Evolutionary conservation across 1,140 invertebrate genomes (phyloP).

Genomic region (Zeugodacus cucurbitae): DNA sequence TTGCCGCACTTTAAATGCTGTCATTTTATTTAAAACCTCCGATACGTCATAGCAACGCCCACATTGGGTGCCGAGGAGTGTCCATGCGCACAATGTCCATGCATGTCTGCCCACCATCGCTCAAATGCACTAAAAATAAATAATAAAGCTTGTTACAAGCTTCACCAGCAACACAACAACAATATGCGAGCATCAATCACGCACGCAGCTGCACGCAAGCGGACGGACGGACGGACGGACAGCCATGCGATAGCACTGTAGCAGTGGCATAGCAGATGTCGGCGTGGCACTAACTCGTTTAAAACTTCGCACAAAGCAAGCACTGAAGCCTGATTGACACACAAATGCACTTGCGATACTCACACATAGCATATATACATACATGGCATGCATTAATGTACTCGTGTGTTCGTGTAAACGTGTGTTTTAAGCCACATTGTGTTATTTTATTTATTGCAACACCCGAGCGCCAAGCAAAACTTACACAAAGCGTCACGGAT

Average conservation of each 20-base stretch:
- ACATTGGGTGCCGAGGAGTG: neutral
- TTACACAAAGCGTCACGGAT: neutral
- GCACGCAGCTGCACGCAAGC: neutral
- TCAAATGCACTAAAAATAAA: neutral
- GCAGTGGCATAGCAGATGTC: neutral
- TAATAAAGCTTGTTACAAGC: too few relatives aligned
- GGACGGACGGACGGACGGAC: neutral
- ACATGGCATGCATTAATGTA: neutral
- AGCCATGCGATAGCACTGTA: neutral
- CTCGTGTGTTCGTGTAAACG: neutral
- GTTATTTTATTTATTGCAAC: neutral
- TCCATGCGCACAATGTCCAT: neutral
- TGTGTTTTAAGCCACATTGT: neutral
- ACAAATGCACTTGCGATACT: neutral
- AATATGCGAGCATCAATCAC: neutral
- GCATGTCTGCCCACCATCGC: neutral
- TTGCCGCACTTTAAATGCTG: too few relatives aligned
- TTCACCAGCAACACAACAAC: too few relatives aligned
- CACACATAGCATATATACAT: neutral
- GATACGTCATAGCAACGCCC: neutral
- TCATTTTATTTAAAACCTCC: too few relatives aligned
- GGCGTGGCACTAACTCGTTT: slow-evolving; percentile 15
- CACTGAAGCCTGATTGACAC: neutral
- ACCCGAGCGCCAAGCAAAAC: neutral
- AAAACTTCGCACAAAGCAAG: slow-evolving; percentile 22